Conservation (phyloP, 1,140 invertebrate genomes). For the Dreissena rostriformis region DNA sequence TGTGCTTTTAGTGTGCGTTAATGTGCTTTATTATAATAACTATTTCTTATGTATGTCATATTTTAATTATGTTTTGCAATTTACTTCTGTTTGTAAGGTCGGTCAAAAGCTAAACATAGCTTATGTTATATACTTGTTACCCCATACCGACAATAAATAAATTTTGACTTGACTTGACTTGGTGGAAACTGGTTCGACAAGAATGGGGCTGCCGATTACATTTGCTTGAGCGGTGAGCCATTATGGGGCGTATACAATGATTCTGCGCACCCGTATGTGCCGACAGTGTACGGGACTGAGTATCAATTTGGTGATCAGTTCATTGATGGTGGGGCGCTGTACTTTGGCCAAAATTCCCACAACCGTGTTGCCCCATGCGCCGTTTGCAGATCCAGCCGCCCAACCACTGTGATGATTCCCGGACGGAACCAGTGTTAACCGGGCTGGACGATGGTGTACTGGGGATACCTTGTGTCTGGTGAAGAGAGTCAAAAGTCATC, state of each 20-base stretch:
- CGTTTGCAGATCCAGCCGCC: conserved; percentile 15
- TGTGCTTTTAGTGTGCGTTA: too few species aligned
- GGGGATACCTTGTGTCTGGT: conserved; percentile 30
- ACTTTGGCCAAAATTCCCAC: not conserved
- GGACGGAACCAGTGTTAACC: conserved; percentile 43
- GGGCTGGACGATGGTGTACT: conserved; percentile 53
- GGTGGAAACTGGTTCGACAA: too few species aligned
- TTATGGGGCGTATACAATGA: conserved; percentile 9
- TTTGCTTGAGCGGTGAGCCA: conserved; percentile 23
- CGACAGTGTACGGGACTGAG: conserved; percentile 2
- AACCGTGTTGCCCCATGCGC: conserved; percentile 30
- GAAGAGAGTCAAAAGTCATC: not conserved
- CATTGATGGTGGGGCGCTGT: not conserved
- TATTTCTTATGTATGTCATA: too few species aligned
- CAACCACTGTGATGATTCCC: conserved; percentile 46
- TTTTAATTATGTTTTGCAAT: too few species aligned
- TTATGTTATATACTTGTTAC: too few species aligned
- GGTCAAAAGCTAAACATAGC: too few species aligned
- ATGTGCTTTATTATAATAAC: too few species aligned
- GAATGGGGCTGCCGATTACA: not conserved
- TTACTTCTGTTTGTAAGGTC: too few species aligned
- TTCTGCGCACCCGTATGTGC: not conserved
- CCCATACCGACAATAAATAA: too few species aligned
- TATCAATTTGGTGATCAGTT: not conserved
- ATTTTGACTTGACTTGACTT: too few species aligned